A percentile compares a stretch with the other conserved stretches of the same genome.
Conservation (phyloP, 1,140 invertebrate species). For the Adelges cooleyi region DNA sequence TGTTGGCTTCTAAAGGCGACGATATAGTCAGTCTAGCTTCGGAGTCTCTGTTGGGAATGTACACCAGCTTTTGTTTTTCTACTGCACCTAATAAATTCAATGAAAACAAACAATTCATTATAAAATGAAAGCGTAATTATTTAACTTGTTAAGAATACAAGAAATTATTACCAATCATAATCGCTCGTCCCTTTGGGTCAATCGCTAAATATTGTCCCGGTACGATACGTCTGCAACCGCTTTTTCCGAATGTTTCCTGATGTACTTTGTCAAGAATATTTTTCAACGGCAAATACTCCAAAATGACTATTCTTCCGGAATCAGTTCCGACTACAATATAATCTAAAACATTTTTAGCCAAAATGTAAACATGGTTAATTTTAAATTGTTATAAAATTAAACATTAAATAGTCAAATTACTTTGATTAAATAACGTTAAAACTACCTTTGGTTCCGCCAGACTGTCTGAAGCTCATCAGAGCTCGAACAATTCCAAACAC, state of each 20-base stretch:
- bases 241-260: constrained; percentile 99
- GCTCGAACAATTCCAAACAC: constrained; percentile 94
- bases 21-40: constrained; percentile 96
- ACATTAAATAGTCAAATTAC: neutral
- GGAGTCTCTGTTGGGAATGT: constrained; percentile 95
- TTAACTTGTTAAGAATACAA: constrained; percentile 13
- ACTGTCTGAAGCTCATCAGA: constrained; percentile 89
- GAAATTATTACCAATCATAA: constrained; percentile 90
- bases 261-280: constrained; percentile 96
- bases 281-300: constrained; percentile 92
- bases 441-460: constrained; percentile 88
- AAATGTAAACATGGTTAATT: constrained; percentile 21
- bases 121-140: constrained; percentile 18
- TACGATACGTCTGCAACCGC: constrained; percentile 93
- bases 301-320: constrained; percentile 93
- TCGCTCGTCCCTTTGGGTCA: constrained; percentile 95
- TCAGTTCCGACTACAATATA: constrained; percentile 97
- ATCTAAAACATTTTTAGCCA: constrained; percentile 52
- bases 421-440: too few species aligned
- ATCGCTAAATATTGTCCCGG: constrained; percentile 97
- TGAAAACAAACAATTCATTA: constrained; percentile 33
- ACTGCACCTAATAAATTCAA: constrained; percentile 79
- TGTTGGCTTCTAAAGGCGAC: constrained; percentile 96
- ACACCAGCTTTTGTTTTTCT: constrained; percentile 98
- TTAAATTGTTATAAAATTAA: neutral